A percentile compares a stretch with the other conserved stretches of the same genome.
phyloP scores from a whole-genome alignment of 2,888 invertebrate species.

The Bursaphelenchus okinawaensis region DNA sequence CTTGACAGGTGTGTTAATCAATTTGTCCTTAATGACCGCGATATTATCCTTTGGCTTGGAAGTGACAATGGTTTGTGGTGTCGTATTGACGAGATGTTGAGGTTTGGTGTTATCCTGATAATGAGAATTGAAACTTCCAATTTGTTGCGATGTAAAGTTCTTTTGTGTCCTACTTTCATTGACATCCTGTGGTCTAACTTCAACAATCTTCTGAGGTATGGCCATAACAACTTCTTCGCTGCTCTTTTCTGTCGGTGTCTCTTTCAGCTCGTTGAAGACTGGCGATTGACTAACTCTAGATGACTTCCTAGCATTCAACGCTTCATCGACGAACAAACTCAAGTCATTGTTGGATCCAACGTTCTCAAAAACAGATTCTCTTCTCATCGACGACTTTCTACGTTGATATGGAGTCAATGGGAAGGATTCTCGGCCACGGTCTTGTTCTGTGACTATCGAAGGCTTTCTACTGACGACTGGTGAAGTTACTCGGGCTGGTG shows the following conservation, averaged over 20 bases:
- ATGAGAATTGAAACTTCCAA: too few species aligned
- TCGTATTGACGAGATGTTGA: too few species aligned
- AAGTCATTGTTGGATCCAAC: not conserved
- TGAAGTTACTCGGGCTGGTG: not conserved
- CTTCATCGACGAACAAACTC: conserved; percentile 5
- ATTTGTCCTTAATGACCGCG: not conserved
- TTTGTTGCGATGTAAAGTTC: too few species aligned
- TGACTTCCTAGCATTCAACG: not conserved
- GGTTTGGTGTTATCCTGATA: too few species aligned
- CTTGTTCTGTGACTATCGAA: conserved; percentile 3
- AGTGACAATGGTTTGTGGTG: too few species aligned
- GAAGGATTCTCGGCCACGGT: conserved; percentile 10
- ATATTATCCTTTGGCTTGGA: not conserved
- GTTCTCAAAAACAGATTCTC: conserved; percentile 11
- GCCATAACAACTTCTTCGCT: not conserved
- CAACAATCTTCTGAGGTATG: not conserved
- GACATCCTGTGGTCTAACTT: too few species aligned
- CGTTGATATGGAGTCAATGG: not conserved
- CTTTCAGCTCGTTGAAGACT: not conserved
- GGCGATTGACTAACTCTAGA: not conserved
- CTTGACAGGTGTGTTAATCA: too few species aligned
- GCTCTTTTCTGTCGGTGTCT: not conserved
- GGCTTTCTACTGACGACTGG: not conserved
- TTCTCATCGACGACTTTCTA: conserved; percentile 10
- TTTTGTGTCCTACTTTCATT: too few species aligned